Percentiles rank a stretch among this genome's conserved stretches.
These are phyloP conservation scores for Zeugodacus cucurbitae DNA, from an alignment of 1,140 invertebrate species.

Conservation along the genomic window DNA sequence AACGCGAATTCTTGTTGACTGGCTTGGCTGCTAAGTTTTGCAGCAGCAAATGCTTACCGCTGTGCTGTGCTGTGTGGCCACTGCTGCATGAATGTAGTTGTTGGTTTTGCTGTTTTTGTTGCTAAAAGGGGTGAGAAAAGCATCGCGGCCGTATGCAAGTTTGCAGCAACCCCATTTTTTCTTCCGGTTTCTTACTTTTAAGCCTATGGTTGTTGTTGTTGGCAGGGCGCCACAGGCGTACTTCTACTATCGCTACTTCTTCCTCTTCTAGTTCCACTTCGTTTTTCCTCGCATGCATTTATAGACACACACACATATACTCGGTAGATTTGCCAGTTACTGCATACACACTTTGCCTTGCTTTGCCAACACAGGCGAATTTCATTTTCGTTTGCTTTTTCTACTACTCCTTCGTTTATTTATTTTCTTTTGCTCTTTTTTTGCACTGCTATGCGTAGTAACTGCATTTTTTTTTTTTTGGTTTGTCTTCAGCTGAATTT, in stretches of 20 bases:
- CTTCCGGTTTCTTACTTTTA: neutral
- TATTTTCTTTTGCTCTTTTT: neutral
- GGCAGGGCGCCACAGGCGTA: neutral
- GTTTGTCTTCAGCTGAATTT: neutral
- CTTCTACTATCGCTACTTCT: too few species aligned
- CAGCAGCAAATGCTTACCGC: neutral
- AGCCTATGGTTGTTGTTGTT: neutral
- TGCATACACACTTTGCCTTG: slow-evolving; percentile 27
- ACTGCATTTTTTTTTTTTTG: neutral
- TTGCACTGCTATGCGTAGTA: neutral
- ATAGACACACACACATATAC: neutral
- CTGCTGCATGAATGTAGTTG: neutral
- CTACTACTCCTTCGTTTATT: neutral
- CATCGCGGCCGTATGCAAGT: neutral
- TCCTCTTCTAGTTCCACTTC: neutral
- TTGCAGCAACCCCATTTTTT: neutral
- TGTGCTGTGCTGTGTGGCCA: neutral
- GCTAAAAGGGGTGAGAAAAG: neutral
- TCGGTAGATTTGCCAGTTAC: neutral
- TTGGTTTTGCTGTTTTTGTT: too few species aligned
- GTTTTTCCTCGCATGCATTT: neutral
- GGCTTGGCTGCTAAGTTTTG: neutral
- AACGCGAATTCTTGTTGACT: neutral
- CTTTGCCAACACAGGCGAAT: neutral
- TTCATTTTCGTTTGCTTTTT: slow-evolving; percentile 6